phyloP scores from a whole-genome alignment of 2,113 vertebrate species.

The Bagarius yarrelli region DNA sequence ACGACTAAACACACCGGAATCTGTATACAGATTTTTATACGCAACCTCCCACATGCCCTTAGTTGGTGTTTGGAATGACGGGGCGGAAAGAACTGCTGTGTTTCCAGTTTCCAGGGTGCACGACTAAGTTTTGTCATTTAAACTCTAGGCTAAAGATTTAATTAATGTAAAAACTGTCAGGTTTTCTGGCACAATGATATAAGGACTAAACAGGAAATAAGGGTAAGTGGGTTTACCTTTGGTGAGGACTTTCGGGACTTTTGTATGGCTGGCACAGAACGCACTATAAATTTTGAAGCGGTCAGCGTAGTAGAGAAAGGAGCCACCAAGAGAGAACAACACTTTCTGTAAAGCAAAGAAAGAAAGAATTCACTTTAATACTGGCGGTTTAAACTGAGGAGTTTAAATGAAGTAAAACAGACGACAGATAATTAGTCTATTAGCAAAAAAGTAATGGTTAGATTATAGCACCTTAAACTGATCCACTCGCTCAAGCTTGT shows the following conservation, averaged over 20 bases:
- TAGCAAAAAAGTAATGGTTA: neutral
- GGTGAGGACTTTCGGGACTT: constrained; percentile 93
- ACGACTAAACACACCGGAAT: neutral
- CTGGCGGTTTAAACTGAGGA: neutral
- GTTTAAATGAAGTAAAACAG: neutral
- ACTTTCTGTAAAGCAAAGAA: constrained; percentile 80
- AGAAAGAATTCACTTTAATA: neutral
- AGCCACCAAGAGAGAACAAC: constrained; percentile 93
- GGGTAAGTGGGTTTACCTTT: constrained; percentile 78
- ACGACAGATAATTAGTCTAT: neutral
- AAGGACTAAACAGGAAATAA: neutral
- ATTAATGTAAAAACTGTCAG: neutral
- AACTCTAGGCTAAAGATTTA: neutral
- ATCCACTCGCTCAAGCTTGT: constrained; percentile 88
- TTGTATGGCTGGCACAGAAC: constrained; percentile 98
- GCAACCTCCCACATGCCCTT: neutral
- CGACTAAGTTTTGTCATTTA: neutral
- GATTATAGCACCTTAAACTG: constrained; percentile 85
- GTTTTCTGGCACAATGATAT: neutral
- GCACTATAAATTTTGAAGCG: constrained; percentile 99
- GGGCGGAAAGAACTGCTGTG: neutral
- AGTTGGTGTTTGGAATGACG: neutral
- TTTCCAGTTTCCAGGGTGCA: neutral
- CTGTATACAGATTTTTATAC: neutral
- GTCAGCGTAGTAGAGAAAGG: constrained; percentile 95